Evolutionary conservation across 2,888 invertebrate genomes (phyloP), one percentile per base, ranked within the genome.

Genomic region (Amblyjoppa fuscipennis): DNA sequence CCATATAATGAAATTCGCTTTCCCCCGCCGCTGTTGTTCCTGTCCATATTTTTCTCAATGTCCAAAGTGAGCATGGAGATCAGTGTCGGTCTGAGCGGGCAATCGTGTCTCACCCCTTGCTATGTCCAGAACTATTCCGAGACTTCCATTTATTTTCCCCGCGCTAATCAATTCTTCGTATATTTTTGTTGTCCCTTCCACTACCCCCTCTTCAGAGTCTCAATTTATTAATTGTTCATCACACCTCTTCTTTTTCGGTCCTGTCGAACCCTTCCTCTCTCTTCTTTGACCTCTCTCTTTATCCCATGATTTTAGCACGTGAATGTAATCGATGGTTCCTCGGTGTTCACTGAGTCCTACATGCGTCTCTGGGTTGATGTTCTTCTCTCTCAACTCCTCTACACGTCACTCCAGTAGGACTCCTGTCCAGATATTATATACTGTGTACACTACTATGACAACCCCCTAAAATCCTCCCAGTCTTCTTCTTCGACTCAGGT

Each of bases 81-180:
- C 20, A 70, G 31, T 51, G 53, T 53, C n/a, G 70, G 70, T 16
- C 70, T 70, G 31, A 70, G 70, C 70, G 80, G 83, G 69, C 83
- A 85, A 4, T 79, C 86, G 45, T 85, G 85, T 11, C 80, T 71
- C 31, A 80, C 80, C 45, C 71, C 80, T 49, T 71, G n/a, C n/a
- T n/a, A n/a, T n/a, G n/a, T 75, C 53, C 75, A 6, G 78, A 76
- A 1, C 31, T n/a, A 20, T 51, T 38, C 1, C 51, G n/a, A n/a
- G n/a, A n/a, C n/a, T n/a, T n/a, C n/a, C 38, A 13, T 78, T 68
- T 66, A 84, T 56, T 28, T 59, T 77, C 1, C 81, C 84, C 56
- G 56, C 80, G 11, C 76, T 74, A 25, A n/a, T 82, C 3, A 81
- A 51, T 53, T 87, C 88, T 11, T 45, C 13, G 53, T 86, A 86